Conservation (phyloP, 2,797 vertebrate genomes). For the Smutsia gigantea region DNA sequence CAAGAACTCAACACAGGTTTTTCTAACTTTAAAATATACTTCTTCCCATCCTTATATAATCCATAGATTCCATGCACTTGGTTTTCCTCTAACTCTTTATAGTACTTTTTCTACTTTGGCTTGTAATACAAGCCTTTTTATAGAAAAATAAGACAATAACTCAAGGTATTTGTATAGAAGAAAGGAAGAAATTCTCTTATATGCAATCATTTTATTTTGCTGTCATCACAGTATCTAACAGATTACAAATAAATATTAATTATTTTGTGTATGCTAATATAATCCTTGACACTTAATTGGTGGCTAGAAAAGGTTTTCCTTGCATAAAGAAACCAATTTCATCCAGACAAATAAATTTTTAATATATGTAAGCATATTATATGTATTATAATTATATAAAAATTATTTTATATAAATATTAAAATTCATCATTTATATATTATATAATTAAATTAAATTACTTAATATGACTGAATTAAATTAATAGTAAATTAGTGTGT, state of each 20-base stretch:
- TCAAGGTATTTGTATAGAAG: neutral
- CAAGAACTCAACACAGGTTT: neutral
- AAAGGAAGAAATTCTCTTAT: neutral
- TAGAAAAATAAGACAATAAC: neutral
- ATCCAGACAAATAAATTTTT: neutral
- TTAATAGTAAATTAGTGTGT: no score
- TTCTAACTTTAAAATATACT: neutral
- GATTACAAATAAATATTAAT: neutral
- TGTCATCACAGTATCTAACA: neutral
- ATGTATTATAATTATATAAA: neutral
- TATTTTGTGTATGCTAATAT: neutral
- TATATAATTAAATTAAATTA: no score
- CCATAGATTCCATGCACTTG: neutral
- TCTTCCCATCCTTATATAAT: neutral
- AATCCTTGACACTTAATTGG: neutral
- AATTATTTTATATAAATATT: neutral
- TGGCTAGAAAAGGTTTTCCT: neutral
- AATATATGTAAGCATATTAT: neutral
- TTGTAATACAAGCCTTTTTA: neutral
- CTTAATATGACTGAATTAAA: no score
- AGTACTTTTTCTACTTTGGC: neutral
- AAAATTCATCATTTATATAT: neutral
- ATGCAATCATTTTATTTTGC: neutral
- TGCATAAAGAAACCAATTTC: neutral
- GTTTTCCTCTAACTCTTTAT: neutral